Conservation (phyloP, 2,113 vertebrate genomes). For the Willisornis vidua region DNA sequence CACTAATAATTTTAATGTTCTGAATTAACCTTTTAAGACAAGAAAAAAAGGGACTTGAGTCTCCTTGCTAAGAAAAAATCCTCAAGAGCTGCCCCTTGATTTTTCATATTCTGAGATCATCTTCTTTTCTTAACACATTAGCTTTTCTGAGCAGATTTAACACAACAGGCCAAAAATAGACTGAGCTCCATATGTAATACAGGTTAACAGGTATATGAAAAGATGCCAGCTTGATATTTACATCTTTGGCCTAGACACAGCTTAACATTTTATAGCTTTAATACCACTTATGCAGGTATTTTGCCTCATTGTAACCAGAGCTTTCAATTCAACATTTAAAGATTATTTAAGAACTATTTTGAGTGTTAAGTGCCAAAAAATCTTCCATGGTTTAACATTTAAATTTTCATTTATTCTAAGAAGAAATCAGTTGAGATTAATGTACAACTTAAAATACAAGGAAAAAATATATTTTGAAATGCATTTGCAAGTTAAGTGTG, state of each 20-base stretch:
- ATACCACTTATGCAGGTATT: background rate
- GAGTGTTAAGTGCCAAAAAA: background rate
- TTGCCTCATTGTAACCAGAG: background rate
- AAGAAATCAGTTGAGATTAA: background rate
- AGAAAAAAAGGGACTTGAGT: background rate
- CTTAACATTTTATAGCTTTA: background rate
- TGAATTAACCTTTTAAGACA: background rate
- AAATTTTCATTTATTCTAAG: background rate
- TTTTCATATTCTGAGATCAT: background rate
- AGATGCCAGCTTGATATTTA: background rate
- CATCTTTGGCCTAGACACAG: background rate
- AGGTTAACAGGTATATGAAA: background rate
- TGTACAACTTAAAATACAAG: background rate
- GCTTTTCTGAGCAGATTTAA: background rate
- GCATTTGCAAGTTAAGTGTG: background rate
- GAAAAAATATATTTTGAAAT: background rate
- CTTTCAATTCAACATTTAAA: background rate
- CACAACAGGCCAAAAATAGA: background rate
- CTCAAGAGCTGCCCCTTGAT: background rate
- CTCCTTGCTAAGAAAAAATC: rapidly evolving
- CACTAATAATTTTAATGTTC: background rate
- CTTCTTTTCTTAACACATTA: background rate
- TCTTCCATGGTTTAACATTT: background rate
- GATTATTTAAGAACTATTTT: background rate
- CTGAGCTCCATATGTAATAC: background rate